Evolutionary conservation across 2,888 invertebrate species (phyloP), one percentile per base, ranked within the genome.

Genomic region (Leptinotarsa tumamoca): DNA sequence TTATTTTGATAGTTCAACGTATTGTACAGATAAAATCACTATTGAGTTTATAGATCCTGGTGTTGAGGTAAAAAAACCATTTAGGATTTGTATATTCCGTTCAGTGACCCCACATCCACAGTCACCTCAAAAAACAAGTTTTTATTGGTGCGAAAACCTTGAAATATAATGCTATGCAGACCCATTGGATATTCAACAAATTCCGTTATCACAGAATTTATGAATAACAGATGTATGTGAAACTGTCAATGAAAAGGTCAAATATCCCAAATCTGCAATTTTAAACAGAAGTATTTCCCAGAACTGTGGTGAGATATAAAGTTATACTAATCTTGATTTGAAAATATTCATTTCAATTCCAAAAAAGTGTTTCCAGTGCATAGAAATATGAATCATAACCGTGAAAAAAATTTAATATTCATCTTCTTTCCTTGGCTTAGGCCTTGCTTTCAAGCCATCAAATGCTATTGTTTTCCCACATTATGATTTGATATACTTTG

Each of bases 81-180:
- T 15, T n/a, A 17, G 52, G 58, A 58, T 58, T 21, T 63, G 7
- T 5, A 63, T n/a, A 17, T n/a, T 63, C 17, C 17, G 63, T 63
- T 63, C 63, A 63, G 17, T 63, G 63, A 17, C 43, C 63, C 43
- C 43, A 27, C 43, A 23, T 23, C 15, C 58, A 23, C 27, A 17
- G 13, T 17, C 23, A 27, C 13, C 10, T 10, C 51, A 52, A 52
- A 51, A 54, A 54, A 52, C 33, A 3, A 18, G 52, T 21, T 68
- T 68, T 68, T n/a, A 68, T 54, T 68, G 33, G 23, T 21, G 68
- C 54, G n/a, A 21, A 52, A 52, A 58, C 33, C 69, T 69, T 23
- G 69, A 56, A 43, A 69, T 69, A n/a, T 43, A 23, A 27, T 52
- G 5, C 27, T 21, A 58, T 58, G 58, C 23, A 21, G 23, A 58